A percentile compares a stretch with the other conserved stretches of the same genome.
Evolutionary conservation across 2,797 vertebrate genomes (phyloP).

Genomic region (Mallotus villosus): DNA sequence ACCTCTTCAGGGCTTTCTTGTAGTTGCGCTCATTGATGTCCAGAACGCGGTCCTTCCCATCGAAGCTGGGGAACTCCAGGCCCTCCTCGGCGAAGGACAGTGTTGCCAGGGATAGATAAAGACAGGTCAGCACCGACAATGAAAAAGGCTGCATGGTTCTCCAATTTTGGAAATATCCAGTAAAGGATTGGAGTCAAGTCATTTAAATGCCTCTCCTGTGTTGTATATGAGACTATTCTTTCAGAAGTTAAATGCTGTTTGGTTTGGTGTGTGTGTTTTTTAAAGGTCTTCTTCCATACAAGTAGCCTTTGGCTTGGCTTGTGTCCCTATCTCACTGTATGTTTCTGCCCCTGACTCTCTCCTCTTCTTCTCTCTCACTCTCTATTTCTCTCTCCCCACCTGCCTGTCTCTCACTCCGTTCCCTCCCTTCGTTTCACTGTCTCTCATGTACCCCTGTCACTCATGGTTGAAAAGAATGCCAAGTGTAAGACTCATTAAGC

Average conservation of each 20-base stretch:
- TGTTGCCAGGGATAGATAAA: slow-evolving; percentile 60
- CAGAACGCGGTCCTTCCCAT: slow-evolving; percentile 90
- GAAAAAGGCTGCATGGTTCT: slow-evolving; percentile 51
- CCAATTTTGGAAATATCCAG: slow-evolving; percentile 3
- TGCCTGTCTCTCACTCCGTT: slow-evolving; percentile 3
- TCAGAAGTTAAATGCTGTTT: neutral
- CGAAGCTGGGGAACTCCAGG: slow-evolving; percentile 90
- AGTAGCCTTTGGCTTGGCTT: neutral
- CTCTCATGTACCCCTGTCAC: slow-evolving; percentile 42
- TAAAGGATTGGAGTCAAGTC: neutral
- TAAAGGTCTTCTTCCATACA: neutral
- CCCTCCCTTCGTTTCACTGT: slow-evolving; percentile 40
- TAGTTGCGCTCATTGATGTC: slow-evolving; percentile 90
- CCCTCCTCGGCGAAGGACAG: slow-evolving; percentile 83
- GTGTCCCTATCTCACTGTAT: neutral
- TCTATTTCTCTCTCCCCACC: slow-evolving; percentile 2
- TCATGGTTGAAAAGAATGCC: neutral
- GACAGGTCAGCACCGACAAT: slow-evolving; percentile 48
- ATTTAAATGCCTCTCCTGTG: neutral
- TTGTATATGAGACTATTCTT: neutral
- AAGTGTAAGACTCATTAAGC: slow-evolving; percentile 32
- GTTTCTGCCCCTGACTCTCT: neutral
- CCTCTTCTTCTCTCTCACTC: slow-evolving; percentile 10
- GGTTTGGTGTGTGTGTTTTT: neutral
- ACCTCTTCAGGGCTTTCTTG: slow-evolving; percentile 90